Evolutionary conservation across 1,140 invertebrate species (phyloP).

Genomic region (Psix sp.): DNA sequence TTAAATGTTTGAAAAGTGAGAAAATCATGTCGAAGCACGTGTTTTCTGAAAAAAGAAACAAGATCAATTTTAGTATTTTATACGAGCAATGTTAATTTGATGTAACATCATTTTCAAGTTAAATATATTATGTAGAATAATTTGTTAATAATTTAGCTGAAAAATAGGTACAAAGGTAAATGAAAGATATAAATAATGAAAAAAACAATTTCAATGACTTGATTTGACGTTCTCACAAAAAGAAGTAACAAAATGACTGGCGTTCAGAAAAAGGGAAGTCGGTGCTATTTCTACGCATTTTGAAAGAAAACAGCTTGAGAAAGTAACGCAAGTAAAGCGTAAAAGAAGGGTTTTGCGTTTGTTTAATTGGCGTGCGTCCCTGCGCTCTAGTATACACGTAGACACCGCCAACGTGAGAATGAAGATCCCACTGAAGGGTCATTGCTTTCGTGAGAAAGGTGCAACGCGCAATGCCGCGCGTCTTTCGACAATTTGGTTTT

Average conservation of each 20-base stretch:
- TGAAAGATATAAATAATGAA: too few relatives aligned
- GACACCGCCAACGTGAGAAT: conserved; percentile 33
- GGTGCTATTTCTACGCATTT: not conserved
- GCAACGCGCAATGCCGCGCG: conserved; percentile 17
- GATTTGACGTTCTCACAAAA: not conserved
- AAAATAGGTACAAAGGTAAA: too few relatives aligned
- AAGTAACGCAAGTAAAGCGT: conserved; percentile 6
- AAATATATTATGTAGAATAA: too few relatives aligned
- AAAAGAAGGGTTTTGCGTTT: conserved; percentile 20
- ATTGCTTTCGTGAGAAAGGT: conserved; percentile 42
- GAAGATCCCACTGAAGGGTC: conserved; percentile 24
- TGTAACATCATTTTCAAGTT: too few relatives aligned
- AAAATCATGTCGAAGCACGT: too few relatives aligned
- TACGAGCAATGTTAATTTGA: too few relatives aligned
- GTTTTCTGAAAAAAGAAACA: too few relatives aligned
- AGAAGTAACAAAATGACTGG: conserved; percentile 2
- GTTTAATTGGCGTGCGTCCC: conserved; percentile 27
- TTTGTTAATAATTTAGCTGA: too few relatives aligned
- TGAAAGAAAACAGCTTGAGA: conserved; percentile 27
- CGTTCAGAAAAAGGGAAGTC: conserved; percentile 13
- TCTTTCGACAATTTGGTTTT: conserved; percentile 16
- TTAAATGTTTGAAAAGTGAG: too few relatives aligned
- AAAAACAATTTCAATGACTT: too few relatives aligned
- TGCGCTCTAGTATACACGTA: conserved; percentile 20
- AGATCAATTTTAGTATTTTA: too few relatives aligned